Conservation (phyloP, 2,888 invertebrate genomes). For the Lepidonotus clava region DNA sequence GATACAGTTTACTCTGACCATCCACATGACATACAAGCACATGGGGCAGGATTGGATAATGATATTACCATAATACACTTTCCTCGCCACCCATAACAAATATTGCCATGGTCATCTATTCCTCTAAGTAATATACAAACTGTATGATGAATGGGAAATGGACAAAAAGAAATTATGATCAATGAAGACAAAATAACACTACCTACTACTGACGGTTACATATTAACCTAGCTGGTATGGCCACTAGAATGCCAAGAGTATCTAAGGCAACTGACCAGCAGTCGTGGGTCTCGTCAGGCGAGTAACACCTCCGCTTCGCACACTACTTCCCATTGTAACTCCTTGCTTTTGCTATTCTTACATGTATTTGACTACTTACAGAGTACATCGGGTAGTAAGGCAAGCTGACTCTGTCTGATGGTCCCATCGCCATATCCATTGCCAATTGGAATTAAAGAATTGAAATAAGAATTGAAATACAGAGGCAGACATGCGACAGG, state of each 20-base stretch:
- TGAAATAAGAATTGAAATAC: not conserved
- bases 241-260: not conserved
- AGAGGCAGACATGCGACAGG: not conserved
- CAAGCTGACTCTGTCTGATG: no score
- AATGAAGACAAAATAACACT: slow-evolving; percentile 10
- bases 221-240: slow-evolving; percentile 2
- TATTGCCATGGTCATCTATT: not conserved
- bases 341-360: not conserved
- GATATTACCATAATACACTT: not conserved
- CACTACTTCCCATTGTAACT: not conserved
- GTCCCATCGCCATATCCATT: no score
- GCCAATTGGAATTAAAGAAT: no score
- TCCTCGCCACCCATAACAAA: not conserved
- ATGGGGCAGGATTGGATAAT: not conserved
- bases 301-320: not conserved
- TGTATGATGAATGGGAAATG: not conserved
- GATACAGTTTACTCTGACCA: not conserved
- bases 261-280: slow-evolving; percentile 27
- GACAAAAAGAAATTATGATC: not conserved
- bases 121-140: not conserved
- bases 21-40: not conserved
- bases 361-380: no score
- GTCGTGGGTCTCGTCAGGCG: not conserved
- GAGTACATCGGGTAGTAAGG: no score
- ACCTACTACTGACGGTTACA: not conserved